These are phyloP conservation scores for Brassicogethes aeneus DNA, from an alignment of 2,888 invertebrate species.

Conservation along the genomic window DNA sequence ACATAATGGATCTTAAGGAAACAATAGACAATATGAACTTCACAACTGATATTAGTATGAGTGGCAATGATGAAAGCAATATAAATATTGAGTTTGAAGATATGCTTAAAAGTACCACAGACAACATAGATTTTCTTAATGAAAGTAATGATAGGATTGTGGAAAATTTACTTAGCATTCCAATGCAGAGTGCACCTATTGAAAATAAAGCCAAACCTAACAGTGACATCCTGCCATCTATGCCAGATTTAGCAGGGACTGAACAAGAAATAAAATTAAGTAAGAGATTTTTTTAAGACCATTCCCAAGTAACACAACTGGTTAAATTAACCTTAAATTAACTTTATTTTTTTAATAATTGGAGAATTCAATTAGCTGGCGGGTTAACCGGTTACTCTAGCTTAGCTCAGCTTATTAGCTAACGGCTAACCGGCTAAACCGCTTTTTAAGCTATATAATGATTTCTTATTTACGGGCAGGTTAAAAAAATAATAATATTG, in stretches of 20 bases:
- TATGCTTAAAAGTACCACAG: conserved; percentile 15
- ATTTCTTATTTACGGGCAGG: too few relatives aligned
- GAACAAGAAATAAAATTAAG: conserved; percentile 33
- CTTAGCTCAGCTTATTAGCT: too few relatives aligned
- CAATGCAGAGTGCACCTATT: not conserved
- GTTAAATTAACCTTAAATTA: too few relatives aligned
- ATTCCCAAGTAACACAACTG: too few relatives aligned
- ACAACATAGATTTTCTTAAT: conserved; percentile 21
- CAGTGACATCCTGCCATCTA: conserved; percentile 32
- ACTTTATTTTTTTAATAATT: too few relatives aligned
- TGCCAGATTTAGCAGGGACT: conserved; percentile 34
- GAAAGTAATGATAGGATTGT: conserved; percentile 22
- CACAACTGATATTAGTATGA: conserved; percentile 18
- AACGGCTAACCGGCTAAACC: too few relatives aligned
- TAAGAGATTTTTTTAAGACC: conserved; percentile 10
- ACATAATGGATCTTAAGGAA: conserved; percentile 17
- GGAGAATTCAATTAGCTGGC: too few relatives aligned
- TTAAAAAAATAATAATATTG: too few relatives aligned
- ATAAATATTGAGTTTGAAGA: conserved; percentile 20
- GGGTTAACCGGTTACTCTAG: too few relatives aligned
- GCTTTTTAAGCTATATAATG: too few relatives aligned
- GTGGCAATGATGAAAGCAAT: conserved; percentile 10
- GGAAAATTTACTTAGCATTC: conserved; percentile 18
- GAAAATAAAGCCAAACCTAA: conserved; percentile 8
- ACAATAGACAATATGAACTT: conserved; percentile 28